These are phyloP conservation scores for Elegia similella DNA, from an alignment of 2,888 invertebrate species.

Conservation along the genomic window DNA sequence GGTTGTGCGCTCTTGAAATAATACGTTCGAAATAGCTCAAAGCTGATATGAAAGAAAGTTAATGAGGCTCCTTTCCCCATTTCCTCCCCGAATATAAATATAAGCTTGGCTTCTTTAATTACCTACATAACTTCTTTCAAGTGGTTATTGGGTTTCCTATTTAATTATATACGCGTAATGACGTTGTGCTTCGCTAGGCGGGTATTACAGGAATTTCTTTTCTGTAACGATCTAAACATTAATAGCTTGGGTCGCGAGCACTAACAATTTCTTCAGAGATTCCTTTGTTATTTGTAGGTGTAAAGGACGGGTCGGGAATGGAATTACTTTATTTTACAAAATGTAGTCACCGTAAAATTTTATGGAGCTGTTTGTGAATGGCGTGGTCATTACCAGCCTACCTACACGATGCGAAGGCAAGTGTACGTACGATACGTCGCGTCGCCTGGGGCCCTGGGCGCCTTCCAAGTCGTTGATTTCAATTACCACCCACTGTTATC, in stretches of 20 bases:
- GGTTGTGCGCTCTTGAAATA: constrained; percentile 22
- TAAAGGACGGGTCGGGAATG: constrained; percentile 36
- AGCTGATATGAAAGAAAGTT: constrained; percentile 24
- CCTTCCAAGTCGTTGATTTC: constrained; percentile 57
- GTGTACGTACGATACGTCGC: constrained; percentile 32
- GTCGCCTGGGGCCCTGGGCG: constrained; percentile 32
- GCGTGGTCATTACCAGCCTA: constrained; percentile 55
- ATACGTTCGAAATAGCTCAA: constrained; percentile 6
- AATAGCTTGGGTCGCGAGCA: constrained; percentile 32
- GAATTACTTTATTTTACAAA: constrained; percentile 67
- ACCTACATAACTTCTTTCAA: constrained; percentile 12
- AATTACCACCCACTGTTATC: constrained; percentile 56
- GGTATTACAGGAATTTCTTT: constrained; percentile 3
- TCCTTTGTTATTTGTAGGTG: constrained; percentile 44
- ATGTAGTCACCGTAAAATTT: constrained; percentile 71
- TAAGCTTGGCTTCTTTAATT: constrained; percentile 18
- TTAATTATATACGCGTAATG: constrained; percentile 10
- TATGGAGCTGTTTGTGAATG: constrained; percentile 58
- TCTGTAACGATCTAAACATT: constrained; percentile 2
- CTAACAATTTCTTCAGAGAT: constrained; percentile 41
- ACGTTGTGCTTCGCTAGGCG: background rate
- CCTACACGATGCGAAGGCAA: constrained; percentile 39
- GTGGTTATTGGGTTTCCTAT: constrained; percentile 15
- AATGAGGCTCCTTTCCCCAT: too few relatives aligned
- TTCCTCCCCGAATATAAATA: too few relatives aligned